A percentile compares a stretch with the other conserved stretches of the same genome.
Conservation (phyloP, 2,797 vertebrate genomes). For the Netta rufina region DNA sequence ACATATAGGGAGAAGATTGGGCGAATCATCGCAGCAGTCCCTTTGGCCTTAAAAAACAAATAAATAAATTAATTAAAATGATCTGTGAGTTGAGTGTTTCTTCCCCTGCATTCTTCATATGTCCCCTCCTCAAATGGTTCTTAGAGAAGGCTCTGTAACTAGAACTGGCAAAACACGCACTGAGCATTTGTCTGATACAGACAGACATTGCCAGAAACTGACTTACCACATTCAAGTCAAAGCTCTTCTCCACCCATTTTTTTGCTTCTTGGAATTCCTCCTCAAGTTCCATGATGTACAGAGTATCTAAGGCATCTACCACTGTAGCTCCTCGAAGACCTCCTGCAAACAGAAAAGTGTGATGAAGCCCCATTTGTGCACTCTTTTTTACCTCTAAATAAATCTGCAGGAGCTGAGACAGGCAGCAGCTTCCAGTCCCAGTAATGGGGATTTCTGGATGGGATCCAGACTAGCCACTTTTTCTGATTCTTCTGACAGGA, state of each 20-base stretch:
- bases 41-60: not conserved
- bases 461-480: not conserved
- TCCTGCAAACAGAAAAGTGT: constrained; percentile 77
- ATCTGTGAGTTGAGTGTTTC: not conserved
- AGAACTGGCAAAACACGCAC: not conserved
- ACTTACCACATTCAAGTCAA: constrained; percentile 93
- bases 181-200: not conserved
- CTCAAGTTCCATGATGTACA: constrained; percentile 94
- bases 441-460: not conserved
- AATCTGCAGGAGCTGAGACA: not conserved
- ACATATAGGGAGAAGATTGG: not conserved
- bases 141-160: not conserved
- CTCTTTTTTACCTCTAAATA: not conserved
- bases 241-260: constrained; percentile 90
- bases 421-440: not conserved
- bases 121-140: not conserved
- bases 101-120: not conserved
- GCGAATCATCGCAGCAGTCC: not conserved
- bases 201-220: not conserved
- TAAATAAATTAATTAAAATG: not conserved
- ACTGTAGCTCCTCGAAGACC: constrained; percentile 93
- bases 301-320: constrained; percentile 93
- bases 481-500: not conserved
- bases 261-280: constrained; percentile 94
- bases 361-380: not conserved